These are phyloP conservation scores for Acleris sparsana DNA, from an alignment of 2,888 invertebrate species.

Conservation along the genomic window DNA sequence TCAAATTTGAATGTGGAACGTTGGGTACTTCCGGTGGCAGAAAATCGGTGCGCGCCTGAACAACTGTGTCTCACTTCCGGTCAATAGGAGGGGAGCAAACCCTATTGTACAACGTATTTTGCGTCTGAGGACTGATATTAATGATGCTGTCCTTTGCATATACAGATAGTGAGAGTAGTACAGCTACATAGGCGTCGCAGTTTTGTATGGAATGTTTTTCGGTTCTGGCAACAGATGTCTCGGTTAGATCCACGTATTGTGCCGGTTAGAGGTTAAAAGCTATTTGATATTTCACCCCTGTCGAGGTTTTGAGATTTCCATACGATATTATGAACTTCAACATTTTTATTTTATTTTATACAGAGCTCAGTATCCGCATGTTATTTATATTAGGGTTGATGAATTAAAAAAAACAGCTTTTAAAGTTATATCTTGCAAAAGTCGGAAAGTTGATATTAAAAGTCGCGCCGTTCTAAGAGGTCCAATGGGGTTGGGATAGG, in stretches of 20 bases:
- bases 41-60: constrained; percentile 79
- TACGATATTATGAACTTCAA: constrained; percentile 31
- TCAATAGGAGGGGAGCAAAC: constrained; percentile 68
- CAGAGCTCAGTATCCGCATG: no score
- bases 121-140: constrained; percentile 15
- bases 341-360: constrained; percentile 19
- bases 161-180: constrained; percentile 17
- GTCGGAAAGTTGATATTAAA: no score
- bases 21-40: constrained; percentile 80
- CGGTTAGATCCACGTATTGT: constrained; percentile 76
- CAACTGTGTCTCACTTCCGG: constrained; percentile 81
- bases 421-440: no score
- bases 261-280: constrained; percentile 67
- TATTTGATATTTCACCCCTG: constrained; percentile 53
- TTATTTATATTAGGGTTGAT: no score
- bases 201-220: constrained; percentile 2
- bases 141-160: constrained; percentile 19
- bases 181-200: constrained; percentile 2
- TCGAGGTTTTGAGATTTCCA: constrained; percentile 36
- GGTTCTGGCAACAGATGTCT: constrained; percentile 66
- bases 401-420: no score
- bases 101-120: constrained; percentile 11
- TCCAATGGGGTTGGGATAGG: no score
- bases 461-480: no score
- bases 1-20: constrained; percentile 80